phyloP scores from a whole-genome alignment of 1,140 invertebrate genomes.

The Aricia agestis region DNA sequence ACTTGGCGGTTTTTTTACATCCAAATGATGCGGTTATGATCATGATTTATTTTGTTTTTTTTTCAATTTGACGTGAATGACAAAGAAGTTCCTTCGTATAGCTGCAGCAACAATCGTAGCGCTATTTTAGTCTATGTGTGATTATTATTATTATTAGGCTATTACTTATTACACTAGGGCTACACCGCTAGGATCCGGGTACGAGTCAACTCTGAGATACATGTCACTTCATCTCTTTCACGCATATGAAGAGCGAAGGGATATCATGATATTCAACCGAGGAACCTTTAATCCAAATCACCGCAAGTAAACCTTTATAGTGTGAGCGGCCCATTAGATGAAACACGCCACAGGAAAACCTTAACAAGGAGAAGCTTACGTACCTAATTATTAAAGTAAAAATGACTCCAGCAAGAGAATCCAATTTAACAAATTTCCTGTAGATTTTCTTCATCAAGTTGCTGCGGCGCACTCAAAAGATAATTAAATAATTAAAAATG shows the following conservation, averaged over 20 bases:
- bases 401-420: conserved; percentile 47
- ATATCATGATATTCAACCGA: no score
- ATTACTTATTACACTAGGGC: no score
- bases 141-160: no score
- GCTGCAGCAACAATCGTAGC: no score
- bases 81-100: no score
- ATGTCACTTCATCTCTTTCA: no score
- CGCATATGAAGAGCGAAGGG: no score
- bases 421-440: conserved; percentile 65
- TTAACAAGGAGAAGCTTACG: conserved; percentile 18
- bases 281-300: neutral
- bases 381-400: conserved; percentile 44
- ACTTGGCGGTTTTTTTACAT: conserved; percentile 70
- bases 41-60: conserved; percentile 41
- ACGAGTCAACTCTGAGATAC: no score
- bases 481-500: conserved; percentile 75
- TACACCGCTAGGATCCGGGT: no score
- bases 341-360: neutral
- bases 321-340: neutral
- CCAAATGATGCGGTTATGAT: conserved; percentile 36
- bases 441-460: conserved; percentile 61
- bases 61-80: neutral
- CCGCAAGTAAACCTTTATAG: neutral
- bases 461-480: conserved; percentile 62
- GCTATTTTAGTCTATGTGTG: no score